Evolutionary conservation across 2,888 invertebrate genomes (phyloP).

Genomic region (Ormyrus rosae): DNA sequence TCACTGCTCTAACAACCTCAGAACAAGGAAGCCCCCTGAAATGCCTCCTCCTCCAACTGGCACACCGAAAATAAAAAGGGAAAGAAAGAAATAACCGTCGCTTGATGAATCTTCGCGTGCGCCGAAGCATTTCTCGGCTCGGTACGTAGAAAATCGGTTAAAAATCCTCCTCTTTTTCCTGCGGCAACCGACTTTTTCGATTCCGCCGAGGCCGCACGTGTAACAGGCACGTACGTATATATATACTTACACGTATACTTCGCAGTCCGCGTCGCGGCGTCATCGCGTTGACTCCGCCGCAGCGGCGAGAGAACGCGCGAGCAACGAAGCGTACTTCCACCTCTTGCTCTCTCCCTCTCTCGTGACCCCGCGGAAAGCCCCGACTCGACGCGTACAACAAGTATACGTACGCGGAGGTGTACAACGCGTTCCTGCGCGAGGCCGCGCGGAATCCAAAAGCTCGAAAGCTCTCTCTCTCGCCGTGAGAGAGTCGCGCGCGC

Average conservation of each 20-base stretch:
- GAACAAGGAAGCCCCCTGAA: no score
- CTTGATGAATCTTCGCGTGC: background rate
- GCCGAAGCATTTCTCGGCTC: background rate
- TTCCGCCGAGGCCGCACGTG: conserved; percentile 40
- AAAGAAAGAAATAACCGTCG: background rate
- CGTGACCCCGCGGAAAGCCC: conserved; percentile 64
- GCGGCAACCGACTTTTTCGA: conserved; percentile 31
- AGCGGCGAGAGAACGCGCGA: conserved; percentile 59
- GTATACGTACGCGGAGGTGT: no score
- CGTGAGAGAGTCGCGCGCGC: no score
- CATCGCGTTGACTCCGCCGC: conserved; percentile 13
- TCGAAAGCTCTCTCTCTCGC: no score
- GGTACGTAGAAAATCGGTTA: background rate
- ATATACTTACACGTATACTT: background rate
- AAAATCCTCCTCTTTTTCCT: conserved; percentile 22
- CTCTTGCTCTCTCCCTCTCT: conserved; percentile 64
- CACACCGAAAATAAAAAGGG: no score
- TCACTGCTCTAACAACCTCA: no score
- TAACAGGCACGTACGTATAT: background rate
- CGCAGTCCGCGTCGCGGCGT: conserved; percentile 2
- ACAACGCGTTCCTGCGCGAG: background rate
- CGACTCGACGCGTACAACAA: conserved; percentile 2
- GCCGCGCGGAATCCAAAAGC: background rate
- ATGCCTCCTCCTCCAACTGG: no score
- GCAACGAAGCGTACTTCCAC: conserved; percentile 75